Evolutionary conservation across 1,140 invertebrate genomes (phyloP).

Genomic region (Hetaerina americana): DNA sequence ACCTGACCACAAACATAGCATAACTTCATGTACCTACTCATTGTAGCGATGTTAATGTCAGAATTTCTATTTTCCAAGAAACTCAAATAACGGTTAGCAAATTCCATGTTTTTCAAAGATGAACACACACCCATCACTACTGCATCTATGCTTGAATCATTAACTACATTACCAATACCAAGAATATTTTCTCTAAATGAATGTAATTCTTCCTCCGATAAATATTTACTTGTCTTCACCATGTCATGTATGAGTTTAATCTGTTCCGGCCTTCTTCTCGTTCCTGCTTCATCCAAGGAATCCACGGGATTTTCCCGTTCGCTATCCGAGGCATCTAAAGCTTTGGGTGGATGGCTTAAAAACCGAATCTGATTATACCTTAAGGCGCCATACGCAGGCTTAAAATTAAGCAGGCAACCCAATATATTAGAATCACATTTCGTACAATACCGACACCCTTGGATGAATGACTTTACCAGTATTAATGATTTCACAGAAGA

Average conservation of each 20-base stretch:
- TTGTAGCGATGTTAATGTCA: slow-evolving; percentile 30
- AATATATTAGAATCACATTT: too few species aligned
- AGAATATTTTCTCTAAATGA: neutral
- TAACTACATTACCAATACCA: slow-evolving; percentile 19
- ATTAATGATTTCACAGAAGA: too few species aligned
- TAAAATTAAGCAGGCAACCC: too few species aligned
- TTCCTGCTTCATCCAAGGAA: neutral
- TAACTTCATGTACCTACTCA: slow-evolving; percentile 11
- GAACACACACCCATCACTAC: slow-evolving; percentile 37
- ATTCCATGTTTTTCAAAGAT: slow-evolving; percentile 26
- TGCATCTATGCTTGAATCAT: slow-evolving; percentile 37
- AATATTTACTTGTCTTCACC: neutral
- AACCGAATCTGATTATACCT: too few species aligned
- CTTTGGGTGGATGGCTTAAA: too few species aligned
- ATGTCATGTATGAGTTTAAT: neutral
- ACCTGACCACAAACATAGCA: slow-evolving; percentile 23
- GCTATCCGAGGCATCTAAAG: too few species aligned
- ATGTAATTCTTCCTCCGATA: neutral
- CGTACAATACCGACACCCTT: too few species aligned
- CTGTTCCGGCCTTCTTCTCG: neutral
- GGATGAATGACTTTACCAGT: too few species aligned
- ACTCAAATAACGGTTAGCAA: slow-evolving; percentile 39
- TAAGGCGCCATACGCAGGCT: too few species aligned
- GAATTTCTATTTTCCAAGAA: slow-evolving; percentile 33
- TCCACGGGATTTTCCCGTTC: too few species aligned